These are phyloP conservation scores for Celastrina argiolus DNA, from an alignment of 2,888 invertebrate genomes.

Conservation along the genomic window DNA sequence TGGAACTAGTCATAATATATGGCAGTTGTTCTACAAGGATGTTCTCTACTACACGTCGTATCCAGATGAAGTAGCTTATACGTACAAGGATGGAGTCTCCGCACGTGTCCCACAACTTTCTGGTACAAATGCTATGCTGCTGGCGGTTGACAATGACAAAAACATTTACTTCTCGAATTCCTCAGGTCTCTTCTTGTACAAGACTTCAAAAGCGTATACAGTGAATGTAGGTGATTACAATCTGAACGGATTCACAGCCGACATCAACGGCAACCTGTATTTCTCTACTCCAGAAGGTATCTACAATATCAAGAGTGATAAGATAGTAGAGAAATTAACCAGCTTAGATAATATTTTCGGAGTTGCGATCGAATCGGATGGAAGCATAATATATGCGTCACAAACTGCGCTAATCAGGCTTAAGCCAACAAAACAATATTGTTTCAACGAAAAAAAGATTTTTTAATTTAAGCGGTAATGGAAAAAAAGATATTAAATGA, in stretches of 20 bases:
- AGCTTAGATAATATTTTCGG: slow-evolving; percentile 33
- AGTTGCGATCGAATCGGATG: slow-evolving; percentile 37
- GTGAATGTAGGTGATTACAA: slow-evolving; percentile 35
- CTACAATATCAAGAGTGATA: slow-evolving; percentile 35
- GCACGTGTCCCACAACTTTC: slow-evolving; percentile 33
- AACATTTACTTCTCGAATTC: slow-evolving; percentile 41
- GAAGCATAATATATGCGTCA: slow-evolving; percentile 36
- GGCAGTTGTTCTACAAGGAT: slow-evolving; percentile 60
- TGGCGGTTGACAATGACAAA: slow-evolving; percentile 35
- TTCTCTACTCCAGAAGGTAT: slow-evolving; percentile 39
- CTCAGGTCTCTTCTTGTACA: slow-evolving; percentile 35
- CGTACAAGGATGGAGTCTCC: slow-evolving; percentile 30
- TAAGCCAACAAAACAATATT: slow-evolving; percentile 32
- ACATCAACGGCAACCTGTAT: slow-evolving; percentile 39
- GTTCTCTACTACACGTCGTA: slow-evolving; percentile 55
- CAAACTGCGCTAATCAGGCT: slow-evolving; percentile 33
- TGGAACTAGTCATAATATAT: slow-evolving; percentile 45
- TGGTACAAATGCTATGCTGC: slow-evolving; percentile 35
- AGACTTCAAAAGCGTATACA: slow-evolving; percentile 28
- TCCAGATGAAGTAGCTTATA: slow-evolving; percentile 34
- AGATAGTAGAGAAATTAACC: slow-evolving; percentile 31
- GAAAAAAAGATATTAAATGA: not conserved
- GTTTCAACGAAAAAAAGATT: slow-evolving; percentile 25
- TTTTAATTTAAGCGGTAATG: not conserved
- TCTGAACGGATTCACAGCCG: slow-evolving; percentile 37